Percentiles rank a stretch among this genome's conserved stretches.
Evolutionary conservation across 2,113 vertebrate genomes (phyloP).

Genomic region (Tetrao urogallus): DNA sequence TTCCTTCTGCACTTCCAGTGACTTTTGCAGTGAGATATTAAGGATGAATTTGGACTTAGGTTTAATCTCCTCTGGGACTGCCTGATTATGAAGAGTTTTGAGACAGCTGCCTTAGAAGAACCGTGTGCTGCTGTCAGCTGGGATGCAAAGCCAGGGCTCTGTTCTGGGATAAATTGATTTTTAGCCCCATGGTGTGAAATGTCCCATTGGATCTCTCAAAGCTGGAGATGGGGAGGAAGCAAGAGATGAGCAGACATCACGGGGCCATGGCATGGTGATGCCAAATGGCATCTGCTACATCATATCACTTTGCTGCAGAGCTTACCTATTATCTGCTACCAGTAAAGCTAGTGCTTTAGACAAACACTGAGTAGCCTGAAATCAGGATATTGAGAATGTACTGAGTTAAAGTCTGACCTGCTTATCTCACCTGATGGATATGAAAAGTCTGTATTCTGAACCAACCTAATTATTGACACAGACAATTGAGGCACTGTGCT

Average conservation of each 20-base stretch:
- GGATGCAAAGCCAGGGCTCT: not conserved
- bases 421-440: not conserved
- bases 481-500: not conserved
- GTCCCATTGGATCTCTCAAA: not conserved
- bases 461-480: not conserved
- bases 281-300: not conserved
- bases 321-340: not conserved
- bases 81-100: not conserved
- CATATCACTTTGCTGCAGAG: not conserved
- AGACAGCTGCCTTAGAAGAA: not conserved
- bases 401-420: not conserved
- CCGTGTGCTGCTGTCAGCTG: not conserved
- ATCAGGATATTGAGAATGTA: not conserved
- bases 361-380: not conserved
- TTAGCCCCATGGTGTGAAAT: not conserved
- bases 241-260: not conserved
- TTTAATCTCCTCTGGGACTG: conserved; percentile 12
- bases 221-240: not conserved
- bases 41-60: conserved; percentile 32
- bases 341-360: not conserved
- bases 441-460: not conserved
- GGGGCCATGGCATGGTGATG: too few relatives aligned
- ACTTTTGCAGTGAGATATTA: not conserved
- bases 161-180: not conserved
- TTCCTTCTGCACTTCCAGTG: not conserved